phyloP scores from a whole-genome alignment of 2,888 invertebrate genomes.

The Blastobasis adustella region DNA sequence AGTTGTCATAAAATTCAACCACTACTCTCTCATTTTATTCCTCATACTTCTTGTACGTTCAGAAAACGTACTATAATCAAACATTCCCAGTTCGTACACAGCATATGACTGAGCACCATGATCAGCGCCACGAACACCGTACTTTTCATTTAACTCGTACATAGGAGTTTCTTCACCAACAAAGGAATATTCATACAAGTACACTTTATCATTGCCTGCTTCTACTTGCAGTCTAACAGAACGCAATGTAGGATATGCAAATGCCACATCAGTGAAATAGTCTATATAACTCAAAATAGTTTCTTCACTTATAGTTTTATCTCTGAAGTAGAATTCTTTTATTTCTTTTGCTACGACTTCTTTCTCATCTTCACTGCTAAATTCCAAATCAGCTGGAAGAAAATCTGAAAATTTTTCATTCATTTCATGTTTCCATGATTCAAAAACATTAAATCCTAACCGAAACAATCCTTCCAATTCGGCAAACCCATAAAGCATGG shows the following conservation, averaged over 20 bases:
- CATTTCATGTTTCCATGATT: conserved; percentile 32
- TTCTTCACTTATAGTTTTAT: conserved; percentile 19
- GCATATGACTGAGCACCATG: conserved; percentile 29
- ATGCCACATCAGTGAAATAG: conserved; percentile 30
- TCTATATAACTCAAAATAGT: conserved; percentile 26
- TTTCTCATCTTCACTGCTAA: conserved; percentile 23
- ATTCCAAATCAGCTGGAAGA: conserved; percentile 36
- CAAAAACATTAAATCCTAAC: conserved; percentile 17
- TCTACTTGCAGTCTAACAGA: conserved; percentile 22
- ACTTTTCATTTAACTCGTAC: conserved; percentile 14
- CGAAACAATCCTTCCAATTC: conserved; percentile 40
- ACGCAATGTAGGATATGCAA: conserved; percentile 21
- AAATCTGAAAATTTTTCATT: conserved; percentile 43
- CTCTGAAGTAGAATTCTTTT: conserved; percentile 33
- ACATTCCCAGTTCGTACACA: conserved; percentile 15
- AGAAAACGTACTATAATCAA: conserved; percentile 2
- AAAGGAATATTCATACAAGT: conserved; percentile 32
- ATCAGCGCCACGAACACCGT: conserved; percentile 22
- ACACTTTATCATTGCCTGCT: conserved; percentile 26
- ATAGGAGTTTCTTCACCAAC: conserved; percentile 19
- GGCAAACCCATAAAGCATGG: conserved; percentile 36
- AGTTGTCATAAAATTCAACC: conserved; percentile 34
- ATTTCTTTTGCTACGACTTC: conserved; percentile 23
- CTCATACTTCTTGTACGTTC: conserved; percentile 21
- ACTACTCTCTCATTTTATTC: conserved; percentile 22